Conservation (phyloP, 2,888 invertebrate genomes). For the Noctua fimbriata region DNA sequence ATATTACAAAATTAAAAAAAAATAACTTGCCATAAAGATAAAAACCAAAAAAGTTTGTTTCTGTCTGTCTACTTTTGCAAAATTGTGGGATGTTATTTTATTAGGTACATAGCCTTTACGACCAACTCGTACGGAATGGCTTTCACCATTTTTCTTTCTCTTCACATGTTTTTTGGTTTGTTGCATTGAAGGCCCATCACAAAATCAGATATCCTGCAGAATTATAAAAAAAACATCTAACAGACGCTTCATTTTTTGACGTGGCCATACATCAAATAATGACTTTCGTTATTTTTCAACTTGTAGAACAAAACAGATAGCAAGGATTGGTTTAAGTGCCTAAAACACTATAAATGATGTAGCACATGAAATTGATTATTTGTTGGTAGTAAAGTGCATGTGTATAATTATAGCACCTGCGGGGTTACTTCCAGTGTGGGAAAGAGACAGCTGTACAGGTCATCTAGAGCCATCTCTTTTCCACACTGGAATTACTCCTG, state of each 20-base stretch:
- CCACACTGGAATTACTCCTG: too few species aligned
- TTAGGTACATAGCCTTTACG: too few species aligned
- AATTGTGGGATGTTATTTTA: not conserved
- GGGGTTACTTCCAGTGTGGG: too few species aligned
- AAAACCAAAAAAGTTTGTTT: too few species aligned
- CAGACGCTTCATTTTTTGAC: not conserved
- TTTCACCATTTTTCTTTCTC: not conserved
- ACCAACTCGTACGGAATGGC: not conserved
- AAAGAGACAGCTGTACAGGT: too few species aligned
- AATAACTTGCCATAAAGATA: not conserved
- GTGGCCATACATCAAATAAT: not conserved
- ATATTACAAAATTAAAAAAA: not conserved
- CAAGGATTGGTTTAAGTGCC: not conserved
- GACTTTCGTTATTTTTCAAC: not conserved
- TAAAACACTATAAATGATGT: not conserved
- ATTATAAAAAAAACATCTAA: not conserved
- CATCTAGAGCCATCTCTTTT: too few species aligned
- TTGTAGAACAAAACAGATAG: not conserved
- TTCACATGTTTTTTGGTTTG: not conserved
- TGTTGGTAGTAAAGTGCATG: not conserved
- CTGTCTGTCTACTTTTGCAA: not conserved
- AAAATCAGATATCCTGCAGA: not conserved
- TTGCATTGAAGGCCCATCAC: not conserved
- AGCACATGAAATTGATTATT: not conserved
- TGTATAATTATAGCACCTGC: not conserved